phyloP scores from a whole-genome alignment of 2,888 invertebrate genomes.

The Octonoba sinensis region DNA sequence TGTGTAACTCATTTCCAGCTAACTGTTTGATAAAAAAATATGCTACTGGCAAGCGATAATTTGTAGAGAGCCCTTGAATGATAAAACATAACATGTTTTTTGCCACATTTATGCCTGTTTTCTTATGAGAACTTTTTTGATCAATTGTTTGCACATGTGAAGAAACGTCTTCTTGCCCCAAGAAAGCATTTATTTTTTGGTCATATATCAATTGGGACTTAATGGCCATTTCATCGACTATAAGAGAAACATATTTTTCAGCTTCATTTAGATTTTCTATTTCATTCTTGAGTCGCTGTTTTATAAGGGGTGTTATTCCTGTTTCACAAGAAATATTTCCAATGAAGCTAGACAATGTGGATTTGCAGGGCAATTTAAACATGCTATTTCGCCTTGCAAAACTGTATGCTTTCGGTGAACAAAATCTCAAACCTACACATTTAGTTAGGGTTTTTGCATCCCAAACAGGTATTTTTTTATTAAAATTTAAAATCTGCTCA shows the following conservation, averaged over 20 bases:
- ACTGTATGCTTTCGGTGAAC: background rate
- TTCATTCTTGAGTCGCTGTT: background rate
- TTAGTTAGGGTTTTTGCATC: background rate
- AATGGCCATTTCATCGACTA: background rate
- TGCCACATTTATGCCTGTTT: background rate
- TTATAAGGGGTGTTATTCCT: background rate
- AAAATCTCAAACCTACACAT: background rate
- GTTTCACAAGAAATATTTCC: background rate
- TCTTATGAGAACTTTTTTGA: background rate
- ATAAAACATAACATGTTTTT: background rate
- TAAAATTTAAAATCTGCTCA: background rate
- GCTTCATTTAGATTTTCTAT: background rate
- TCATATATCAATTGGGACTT: background rate
- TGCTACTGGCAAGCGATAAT: background rate
- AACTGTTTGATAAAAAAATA: background rate
- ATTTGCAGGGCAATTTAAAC: conserved; percentile 1
- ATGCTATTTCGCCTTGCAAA: background rate
- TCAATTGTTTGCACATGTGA: background rate
- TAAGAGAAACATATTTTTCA: background rate
- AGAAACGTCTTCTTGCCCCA: background rate
- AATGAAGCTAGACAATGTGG: background rate
- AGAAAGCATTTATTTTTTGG: background rate
- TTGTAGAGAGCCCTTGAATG: background rate
- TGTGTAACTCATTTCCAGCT: background rate
- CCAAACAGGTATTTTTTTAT: background rate